These are phyloP conservation scores for Rhadinocentrus ornatus DNA, from an alignment of 2,797 vertebrate species.

Conservation along the genomic window DNA sequence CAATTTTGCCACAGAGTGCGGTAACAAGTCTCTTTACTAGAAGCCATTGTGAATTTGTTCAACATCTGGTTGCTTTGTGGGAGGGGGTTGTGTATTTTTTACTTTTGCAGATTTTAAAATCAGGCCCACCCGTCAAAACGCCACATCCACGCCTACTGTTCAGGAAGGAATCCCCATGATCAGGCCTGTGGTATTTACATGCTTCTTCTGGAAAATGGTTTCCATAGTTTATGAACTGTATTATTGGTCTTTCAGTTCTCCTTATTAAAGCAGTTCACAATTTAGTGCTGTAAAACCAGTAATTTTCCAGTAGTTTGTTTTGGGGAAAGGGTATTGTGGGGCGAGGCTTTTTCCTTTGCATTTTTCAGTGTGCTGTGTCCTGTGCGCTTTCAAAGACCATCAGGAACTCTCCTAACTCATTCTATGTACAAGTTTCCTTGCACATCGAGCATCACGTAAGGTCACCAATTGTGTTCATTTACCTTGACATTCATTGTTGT, in stretches of 20 bases:
- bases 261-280: constrained; percentile 22
- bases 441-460: constrained; percentile 82
- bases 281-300: constrained; percentile 48
- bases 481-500: constrained; percentile 78
- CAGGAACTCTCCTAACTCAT: constrained; percentile 83
- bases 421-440: constrained; percentile 84
- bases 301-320: constrained; percentile 50
- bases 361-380: constrained; percentile 86
- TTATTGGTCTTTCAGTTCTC: constrained; percentile 49
- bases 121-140: constrained; percentile 65
- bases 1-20: constrained; percentile 61
- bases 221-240: constrained; percentile 40
- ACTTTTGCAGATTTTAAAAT: constrained; percentile 84
- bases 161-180: constrained; percentile 72
- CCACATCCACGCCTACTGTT: constrained; percentile 64
- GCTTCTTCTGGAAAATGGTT: constrained; percentile 68
- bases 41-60: constrained; percentile 65
- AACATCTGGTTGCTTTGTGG: constrained; percentile 70
- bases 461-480: constrained; percentile 78
- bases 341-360: constrained; percentile 80
- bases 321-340: constrained; percentile 68
- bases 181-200: constrained; percentile 78
- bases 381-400: constrained; percentile 81
- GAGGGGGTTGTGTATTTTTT: constrained; percentile 78
- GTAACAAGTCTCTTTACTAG: constrained; percentile 77